Evolutionary conservation across 2,797 vertebrate species (phyloP).

Genomic region (Selene dorsalis): DNA sequence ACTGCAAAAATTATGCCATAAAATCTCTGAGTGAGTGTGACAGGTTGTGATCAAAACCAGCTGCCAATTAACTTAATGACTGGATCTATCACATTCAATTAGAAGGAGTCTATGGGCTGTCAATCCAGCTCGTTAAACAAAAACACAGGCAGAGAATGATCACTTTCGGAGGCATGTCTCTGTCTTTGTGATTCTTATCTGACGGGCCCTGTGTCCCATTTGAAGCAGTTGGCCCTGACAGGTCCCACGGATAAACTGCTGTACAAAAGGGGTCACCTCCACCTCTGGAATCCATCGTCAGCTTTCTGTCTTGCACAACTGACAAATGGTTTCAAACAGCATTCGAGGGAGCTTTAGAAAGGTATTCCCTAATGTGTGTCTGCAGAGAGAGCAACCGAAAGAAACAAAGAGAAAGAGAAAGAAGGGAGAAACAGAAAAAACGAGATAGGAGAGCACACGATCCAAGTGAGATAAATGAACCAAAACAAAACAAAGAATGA

Average conservation of each 20-base stretch:
- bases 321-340: slow-evolving; percentile 78
- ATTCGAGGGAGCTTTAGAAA: slow-evolving; percentile 55
- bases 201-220: slow-evolving; percentile 72
- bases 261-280: slow-evolving; percentile 77
- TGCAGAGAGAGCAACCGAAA: slow-evolving; percentile 27
- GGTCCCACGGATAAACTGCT: slow-evolving; percentile 75
- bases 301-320: slow-evolving; percentile 75
- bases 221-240: slow-evolving; percentile 73
- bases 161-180: slow-evolving; percentile 75
- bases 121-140: slow-evolving; percentile 73
- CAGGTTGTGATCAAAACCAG: slow-evolving; percentile 77
- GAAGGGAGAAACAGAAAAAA: background rate
- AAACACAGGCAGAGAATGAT: slow-evolving; percentile 72
- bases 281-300: slow-evolving; percentile 80
- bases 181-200: slow-evolving; percentile 82
- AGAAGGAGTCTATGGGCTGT: slow-evolving; percentile 69
- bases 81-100: slow-evolving; percentile 81
- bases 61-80: slow-evolving; percentile 84
- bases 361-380: slow-evolving; percentile 62
- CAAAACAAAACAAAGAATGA: slow-evolving; percentile 68
- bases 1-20: slow-evolving; percentile 71
- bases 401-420: slow-evolving; percentile 13
- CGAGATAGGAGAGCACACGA: slow-evolving; percentile 42
- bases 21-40: slow-evolving; percentile 73
- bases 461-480: slow-evolving; percentile 66